phyloP scores from a whole-genome alignment of 2,888 invertebrate species.

The Xylocampa areola region DNA sequence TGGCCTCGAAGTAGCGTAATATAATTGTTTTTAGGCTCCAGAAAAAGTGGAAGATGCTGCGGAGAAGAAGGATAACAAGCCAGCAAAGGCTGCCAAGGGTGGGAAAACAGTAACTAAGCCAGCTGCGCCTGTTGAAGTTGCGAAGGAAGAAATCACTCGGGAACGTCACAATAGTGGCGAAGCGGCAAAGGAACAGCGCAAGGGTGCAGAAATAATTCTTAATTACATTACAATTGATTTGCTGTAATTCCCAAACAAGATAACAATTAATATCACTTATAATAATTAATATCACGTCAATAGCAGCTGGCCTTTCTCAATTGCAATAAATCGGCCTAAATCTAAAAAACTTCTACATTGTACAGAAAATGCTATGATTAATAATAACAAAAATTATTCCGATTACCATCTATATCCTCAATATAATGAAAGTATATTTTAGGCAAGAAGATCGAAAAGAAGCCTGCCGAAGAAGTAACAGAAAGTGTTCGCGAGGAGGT shows the following conservation, averaged over 20 bases:
- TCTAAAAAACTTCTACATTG: too few species aligned
- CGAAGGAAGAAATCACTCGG: conserved; percentile 72
- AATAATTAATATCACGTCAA: too few species aligned
- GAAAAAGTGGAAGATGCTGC: conserved; percentile 80
- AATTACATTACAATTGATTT: not conserved
- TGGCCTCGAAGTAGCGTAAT: conserved; percentile 7
- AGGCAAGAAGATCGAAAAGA: conserved; percentile 83
- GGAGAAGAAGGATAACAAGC: conserved; percentile 77
- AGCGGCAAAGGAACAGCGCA: conserved; percentile 82
- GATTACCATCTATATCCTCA: too few species aligned
- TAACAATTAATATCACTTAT: too few species aligned
- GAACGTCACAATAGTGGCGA: conserved; percentile 76
- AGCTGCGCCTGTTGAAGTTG: conserved; percentile 65
- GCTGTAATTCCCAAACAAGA: too few species aligned
- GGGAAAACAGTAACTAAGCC: conserved; percentile 64
- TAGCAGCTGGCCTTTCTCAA: too few species aligned
- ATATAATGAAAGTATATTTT: conserved; percentile 19
- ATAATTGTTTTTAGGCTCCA: conserved; percentile 58
- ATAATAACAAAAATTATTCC: too few species aligned
- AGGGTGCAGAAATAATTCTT: conserved; percentile 67
- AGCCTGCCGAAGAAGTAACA: conserved; percentile 63
- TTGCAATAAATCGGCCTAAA: too few species aligned
- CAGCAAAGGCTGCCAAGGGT: conserved; percentile 68
- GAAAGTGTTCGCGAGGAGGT: conserved; percentile 73
- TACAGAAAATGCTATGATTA: too few species aligned